A percentile compares a stretch with the other conserved stretches of the same genome.
Evolutionary conservation across 1,140 invertebrate genomes (phyloP).

Genomic region (Apis florea): DNA sequence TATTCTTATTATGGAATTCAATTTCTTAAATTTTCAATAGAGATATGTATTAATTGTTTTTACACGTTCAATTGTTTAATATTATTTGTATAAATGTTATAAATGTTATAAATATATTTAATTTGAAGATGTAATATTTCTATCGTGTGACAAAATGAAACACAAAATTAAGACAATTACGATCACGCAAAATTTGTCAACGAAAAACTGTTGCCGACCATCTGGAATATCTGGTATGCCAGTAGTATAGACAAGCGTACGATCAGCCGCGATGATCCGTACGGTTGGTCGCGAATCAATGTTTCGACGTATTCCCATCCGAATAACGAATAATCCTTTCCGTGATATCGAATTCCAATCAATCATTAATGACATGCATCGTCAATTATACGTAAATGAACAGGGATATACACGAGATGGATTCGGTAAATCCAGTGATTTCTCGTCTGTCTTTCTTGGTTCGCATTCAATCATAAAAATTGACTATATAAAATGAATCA

Average conservation of each 20-base stretch:
- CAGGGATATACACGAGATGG: background rate
- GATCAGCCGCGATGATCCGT: constrained; percentile 8
- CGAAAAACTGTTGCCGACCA: background rate
- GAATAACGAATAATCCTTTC: background rate
- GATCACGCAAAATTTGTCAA: background rate
- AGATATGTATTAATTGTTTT: background rate
- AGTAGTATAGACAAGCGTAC: constrained; percentile 22
- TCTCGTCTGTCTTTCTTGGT: accelerated
- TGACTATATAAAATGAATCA: background rate
- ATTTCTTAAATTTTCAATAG: background rate
- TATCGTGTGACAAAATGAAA: background rate
- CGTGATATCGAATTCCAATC: background rate
- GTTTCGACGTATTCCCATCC: background rate
- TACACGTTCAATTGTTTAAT: background rate
- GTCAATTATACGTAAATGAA: background rate
- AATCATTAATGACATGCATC: background rate
- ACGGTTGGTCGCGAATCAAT: background rate
- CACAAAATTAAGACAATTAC: background rate
- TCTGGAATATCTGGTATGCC: background rate
- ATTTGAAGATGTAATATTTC: too few species aligned
- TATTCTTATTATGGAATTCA: background rate
- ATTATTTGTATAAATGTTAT: too few species aligned
- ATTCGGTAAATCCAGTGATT: background rate
- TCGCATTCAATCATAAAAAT: background rate
- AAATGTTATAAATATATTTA: too few species aligned